Evolutionary conservation across 2,113 vertebrate species (phyloP).

Genomic region (Sapayoa aenigma): DNA sequence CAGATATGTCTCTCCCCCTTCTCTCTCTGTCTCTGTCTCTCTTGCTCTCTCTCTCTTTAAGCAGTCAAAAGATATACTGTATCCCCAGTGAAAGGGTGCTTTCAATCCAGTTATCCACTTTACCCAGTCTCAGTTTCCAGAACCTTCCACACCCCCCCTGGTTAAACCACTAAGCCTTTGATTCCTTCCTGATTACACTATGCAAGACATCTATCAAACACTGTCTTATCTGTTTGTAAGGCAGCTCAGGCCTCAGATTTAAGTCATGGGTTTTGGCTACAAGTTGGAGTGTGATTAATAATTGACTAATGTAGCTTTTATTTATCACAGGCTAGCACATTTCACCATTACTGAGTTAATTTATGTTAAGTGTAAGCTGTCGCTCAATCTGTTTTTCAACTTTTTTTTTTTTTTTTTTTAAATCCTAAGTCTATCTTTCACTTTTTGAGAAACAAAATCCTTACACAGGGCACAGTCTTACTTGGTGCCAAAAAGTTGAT

Average conservation of each 20-base stretch:
- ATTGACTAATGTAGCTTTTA: slow-evolving; percentile 88
- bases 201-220: slow-evolving; percentile 79
- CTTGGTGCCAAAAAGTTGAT: slow-evolving; percentile 98
- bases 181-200: slow-evolving; percentile 77
- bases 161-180: slow-evolving; percentile 74
- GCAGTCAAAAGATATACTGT: slow-evolving; percentile 56
- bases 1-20: slow-evolving; percentile 61
- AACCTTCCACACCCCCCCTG: slow-evolving; percentile 73
- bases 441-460: slow-evolving; percentile 86
- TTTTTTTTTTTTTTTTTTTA: slow-evolving; percentile 53
- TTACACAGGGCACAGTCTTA: slow-evolving; percentile 90
- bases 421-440: slow-evolving; percentile 80
- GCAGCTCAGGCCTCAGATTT: slow-evolving; percentile 83
- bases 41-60: background rate
- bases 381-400: slow-evolving; percentile 80
- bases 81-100: slow-evolving; percentile 66
- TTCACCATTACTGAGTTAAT: slow-evolving; percentile 83
- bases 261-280: slow-evolving; percentile 84
- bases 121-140: slow-evolving; percentile 68
- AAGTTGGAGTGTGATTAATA: slow-evolving; percentile 88
- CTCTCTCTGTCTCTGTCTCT: background rate
- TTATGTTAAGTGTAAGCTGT: slow-evolving; percentile 87
- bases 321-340: slow-evolving; percentile 86
- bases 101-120: slow-evolving; percentile 66
- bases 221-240: slow-evolving; percentile 84